phyloP scores from a whole-genome alignment of 2,113 vertebrate genomes.

The Ariopsis seemanni region DNA sequence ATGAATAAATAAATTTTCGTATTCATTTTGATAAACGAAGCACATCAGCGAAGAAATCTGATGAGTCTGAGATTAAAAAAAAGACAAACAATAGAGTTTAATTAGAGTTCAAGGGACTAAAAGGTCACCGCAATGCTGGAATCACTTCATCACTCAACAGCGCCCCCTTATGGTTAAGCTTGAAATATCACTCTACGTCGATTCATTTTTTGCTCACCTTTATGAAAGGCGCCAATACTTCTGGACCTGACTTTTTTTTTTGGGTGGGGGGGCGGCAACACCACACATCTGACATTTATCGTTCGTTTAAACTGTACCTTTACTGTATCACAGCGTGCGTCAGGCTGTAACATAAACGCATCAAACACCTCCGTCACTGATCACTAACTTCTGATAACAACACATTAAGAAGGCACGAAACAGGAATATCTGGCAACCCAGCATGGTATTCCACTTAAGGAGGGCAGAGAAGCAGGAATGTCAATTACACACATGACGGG shows the following conservation, averaged over 20 bases:
- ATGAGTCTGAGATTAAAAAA: neutral
- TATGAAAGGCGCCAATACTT: neutral
- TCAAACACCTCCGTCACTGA: neutral
- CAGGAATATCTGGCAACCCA: neutral
- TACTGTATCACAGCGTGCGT: neutral
- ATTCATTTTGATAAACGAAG: neutral
- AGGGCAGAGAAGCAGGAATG: neutral
- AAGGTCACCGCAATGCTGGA: neutral
- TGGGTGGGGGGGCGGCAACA: neutral
- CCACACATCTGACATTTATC: neutral
- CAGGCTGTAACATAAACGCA: neutral
- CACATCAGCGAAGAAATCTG: neutral
- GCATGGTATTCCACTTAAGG: neutral
- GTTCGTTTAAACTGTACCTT: neutral
- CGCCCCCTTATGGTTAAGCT: neutral
- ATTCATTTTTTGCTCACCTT: neutral
- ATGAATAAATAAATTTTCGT: neutral
- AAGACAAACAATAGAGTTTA: neutral
- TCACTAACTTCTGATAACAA: neutral
- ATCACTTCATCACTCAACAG: neutral
- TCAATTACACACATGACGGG: neutral
- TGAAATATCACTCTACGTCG: neutral
- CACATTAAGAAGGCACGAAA: neutral
- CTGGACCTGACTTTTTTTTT: neutral
- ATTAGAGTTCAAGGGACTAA: neutral